Conservation (phyloP, 2,113 vertebrate species). For the Jacana jacana region DNA sequence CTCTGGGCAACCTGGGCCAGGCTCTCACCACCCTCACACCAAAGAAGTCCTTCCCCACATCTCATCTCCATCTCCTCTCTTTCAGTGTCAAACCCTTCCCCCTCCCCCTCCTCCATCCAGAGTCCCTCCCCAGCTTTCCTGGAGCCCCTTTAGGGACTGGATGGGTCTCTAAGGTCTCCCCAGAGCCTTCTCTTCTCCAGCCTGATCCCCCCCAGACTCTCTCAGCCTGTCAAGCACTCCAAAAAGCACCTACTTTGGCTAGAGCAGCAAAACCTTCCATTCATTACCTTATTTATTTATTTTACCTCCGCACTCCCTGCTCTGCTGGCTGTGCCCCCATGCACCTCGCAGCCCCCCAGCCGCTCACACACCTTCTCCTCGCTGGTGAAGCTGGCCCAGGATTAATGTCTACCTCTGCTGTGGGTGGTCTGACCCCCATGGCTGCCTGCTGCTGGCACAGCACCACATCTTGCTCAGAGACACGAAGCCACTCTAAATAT, state of each 20-base stretch:
- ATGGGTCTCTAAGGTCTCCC: not conserved
- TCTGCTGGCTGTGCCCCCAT: rapidly evolving
- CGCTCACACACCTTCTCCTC: not conserved
- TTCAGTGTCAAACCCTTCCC: not conserved
- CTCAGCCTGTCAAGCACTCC: not conserved
- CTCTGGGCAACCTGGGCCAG: not conserved
- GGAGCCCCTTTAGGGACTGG: not conserved
- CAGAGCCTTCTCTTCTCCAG: not conserved
- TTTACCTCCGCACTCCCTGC: not conserved
- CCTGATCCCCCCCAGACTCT: not conserved
- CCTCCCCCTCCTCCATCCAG: not conserved
- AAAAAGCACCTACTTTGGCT: not conserved
- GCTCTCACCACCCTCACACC: not conserved
- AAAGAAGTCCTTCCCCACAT: not conserved
- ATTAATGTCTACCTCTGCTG: not conserved
- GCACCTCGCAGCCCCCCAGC: not conserved
- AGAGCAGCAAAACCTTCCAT: not conserved
- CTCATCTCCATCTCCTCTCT: not conserved
- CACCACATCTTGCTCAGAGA: not conserved
- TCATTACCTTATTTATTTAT: not conserved
- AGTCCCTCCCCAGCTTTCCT: not conserved
- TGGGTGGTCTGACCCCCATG: not conserved
- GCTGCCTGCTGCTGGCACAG: not conserved
- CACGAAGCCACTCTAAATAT: not conserved
- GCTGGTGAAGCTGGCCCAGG: not conserved